phyloP scores from a whole-genome alignment of 37 sponge, comb jelly and placozoan genomes.

The Ephydatia muelleri region DNA sequence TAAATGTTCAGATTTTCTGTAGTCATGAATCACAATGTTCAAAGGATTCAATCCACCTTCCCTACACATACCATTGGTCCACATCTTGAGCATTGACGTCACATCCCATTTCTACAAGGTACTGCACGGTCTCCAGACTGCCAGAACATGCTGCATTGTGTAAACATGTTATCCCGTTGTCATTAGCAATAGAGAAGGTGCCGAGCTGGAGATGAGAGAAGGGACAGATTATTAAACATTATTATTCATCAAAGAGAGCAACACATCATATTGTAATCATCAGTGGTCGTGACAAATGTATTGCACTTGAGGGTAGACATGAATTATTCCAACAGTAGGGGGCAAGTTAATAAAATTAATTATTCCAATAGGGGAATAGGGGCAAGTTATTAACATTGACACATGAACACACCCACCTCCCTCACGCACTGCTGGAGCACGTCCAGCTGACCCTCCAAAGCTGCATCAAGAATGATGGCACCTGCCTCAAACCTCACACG shows the following conservation, averaged over 20 bases:
- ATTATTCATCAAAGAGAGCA: neutral
- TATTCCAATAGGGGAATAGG: too few species aligned
- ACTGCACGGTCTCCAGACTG: conserved; percentile 40
- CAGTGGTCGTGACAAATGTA: neutral
- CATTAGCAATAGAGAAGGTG: conserved; percentile 19
- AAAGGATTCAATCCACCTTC: neutral
- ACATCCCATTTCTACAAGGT: conserved; percentile 61
- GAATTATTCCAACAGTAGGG: too few species aligned
- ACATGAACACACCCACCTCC: conserved; percentile 34
- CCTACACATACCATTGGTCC: conserved; percentile 63
- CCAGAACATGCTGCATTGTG: conserved; percentile 82
- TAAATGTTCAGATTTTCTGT: too few species aligned
- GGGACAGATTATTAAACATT: neutral
- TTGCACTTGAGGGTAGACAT: neutral
- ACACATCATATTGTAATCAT: too few species aligned
- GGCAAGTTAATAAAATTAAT: too few species aligned
- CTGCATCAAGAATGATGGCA: conserved; percentile 76
- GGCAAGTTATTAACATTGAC: too few species aligned
- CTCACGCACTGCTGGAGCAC: conserved; percentile 44
- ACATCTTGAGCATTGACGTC: conserved; percentile 71
- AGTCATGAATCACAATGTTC: neutral
- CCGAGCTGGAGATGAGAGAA: conserved; percentile 18
- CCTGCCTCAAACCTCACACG: conserved; percentile 60
- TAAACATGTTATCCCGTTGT: conserved; percentile 69
- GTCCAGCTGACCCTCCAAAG: conserved; percentile 80